Evolutionary conservation across 2,888 invertebrate genomes (phyloP).

Genomic region (Athalia rosae): DNA sequence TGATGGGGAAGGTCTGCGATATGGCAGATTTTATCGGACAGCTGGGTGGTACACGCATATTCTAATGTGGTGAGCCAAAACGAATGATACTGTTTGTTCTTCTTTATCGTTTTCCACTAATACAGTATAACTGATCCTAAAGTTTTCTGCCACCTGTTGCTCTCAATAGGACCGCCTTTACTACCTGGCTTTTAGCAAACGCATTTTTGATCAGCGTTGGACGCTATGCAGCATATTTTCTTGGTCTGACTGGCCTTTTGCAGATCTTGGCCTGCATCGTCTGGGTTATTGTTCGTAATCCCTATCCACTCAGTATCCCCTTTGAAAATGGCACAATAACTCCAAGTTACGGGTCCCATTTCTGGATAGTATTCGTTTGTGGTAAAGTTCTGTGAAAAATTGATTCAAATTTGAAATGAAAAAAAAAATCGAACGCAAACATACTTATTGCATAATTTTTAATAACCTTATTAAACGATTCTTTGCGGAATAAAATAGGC

Average conservation of each 20-base stretch:
- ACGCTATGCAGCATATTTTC: constrained; percentile 75
- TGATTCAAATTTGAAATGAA: not conserved
- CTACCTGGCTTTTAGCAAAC: constrained; percentile 76
- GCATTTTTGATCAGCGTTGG: constrained; percentile 76
- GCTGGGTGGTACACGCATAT: constrained; percentile 79
- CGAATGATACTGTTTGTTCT: constrained; percentile 1
- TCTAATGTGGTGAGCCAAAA: constrained; percentile 74
- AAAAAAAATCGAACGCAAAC: constrained; percentile 8
- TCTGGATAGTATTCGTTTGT: constrained; percentile 74
- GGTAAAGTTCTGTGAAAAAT: constrained; percentile 67
- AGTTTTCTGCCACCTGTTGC: too few species aligned
- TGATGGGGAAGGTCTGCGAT: constrained; percentile 78
- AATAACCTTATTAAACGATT: not conserved
- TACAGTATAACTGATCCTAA: not conserved
- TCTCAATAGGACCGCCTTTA: constrained; percentile 74
- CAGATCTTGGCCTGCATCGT: constrained; percentile 75
- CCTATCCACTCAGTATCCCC: constrained; percentile 74
- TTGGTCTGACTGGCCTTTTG: constrained; percentile 74
- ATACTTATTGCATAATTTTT: constrained; percentile 24
- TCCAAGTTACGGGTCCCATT: constrained; percentile 75
- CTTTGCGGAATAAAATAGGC: constrained; percentile 64
- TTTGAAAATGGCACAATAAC: constrained; percentile 73
- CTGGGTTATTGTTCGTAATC: constrained; percentile 75
- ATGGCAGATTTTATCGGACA: constrained; percentile 76
- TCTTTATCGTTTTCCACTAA: not conserved